Evolutionary conservation across 2,113 vertebrate genomes (phyloP).

Genomic region (Helogale parvula): DNA sequence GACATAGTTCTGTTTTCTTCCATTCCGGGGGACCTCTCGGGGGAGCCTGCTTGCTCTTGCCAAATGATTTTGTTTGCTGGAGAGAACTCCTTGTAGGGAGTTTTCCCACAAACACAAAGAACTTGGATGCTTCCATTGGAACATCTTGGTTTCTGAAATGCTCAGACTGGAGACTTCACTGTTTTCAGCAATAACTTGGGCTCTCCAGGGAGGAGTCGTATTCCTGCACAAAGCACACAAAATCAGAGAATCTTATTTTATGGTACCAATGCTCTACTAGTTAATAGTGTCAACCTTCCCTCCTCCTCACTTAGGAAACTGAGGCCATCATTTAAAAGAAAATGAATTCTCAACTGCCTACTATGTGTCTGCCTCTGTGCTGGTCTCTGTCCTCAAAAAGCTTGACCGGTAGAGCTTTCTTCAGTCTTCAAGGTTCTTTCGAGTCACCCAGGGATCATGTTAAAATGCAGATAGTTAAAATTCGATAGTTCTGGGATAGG

Average conservation of each 20-base stretch:
- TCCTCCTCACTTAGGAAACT: background rate
- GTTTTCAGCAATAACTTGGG: background rate
- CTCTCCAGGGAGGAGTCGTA: background rate
- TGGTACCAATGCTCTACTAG: background rate
- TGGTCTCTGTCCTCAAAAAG: background rate
- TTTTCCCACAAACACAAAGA: constrained; percentile 49
- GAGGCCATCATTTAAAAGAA: background rate
- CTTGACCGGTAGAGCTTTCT: background rate
- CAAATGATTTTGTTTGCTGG: constrained; percentile 30
- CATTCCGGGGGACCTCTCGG: background rate
- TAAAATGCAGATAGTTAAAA: background rate
- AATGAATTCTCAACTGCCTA: background rate
- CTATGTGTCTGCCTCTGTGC: background rate
- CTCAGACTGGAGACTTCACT: background rate
- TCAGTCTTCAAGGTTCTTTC: background rate
- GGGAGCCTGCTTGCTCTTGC: background rate
- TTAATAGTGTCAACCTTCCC: background rate
- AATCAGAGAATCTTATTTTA: background rate
- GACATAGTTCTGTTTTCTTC: background rate
- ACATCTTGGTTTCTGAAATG: constrained; percentile 1
- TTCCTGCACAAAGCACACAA: background rate
- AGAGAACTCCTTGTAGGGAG: background rate
- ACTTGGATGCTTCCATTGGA: background rate
- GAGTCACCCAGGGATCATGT: background rate
- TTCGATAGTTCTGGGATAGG: background rate